phyloP scores from a whole-genome alignment of 1,140 invertebrate genomes.

The Drosophila aff. region DNA sequence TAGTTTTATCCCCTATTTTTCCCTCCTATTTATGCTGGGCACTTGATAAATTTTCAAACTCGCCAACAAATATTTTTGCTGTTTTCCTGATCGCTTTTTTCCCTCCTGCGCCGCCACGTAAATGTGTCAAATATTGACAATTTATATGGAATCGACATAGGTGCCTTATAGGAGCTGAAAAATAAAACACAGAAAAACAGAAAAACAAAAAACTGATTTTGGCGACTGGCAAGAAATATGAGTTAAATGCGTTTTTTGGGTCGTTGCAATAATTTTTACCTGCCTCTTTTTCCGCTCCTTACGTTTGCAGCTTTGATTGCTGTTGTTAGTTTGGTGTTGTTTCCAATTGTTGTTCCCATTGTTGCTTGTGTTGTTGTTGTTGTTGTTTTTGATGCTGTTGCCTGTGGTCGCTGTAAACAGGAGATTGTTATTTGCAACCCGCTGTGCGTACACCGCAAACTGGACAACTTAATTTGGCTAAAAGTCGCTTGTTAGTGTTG shows the following conservation, averaged over 20 bases:
- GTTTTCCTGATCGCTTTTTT: conserved; percentile 43
- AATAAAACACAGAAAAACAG: neutral
- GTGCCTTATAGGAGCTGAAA: conserved; percentile 43
- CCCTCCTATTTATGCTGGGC: conserved; percentile 19
- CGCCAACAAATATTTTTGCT: conserved; percentile 42
- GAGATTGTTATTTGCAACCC: conserved; percentile 82
- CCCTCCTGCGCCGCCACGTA: conserved; percentile 63
- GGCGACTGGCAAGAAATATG: conserved; percentile 76
- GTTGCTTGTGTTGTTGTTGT: conserved; percentile 25
- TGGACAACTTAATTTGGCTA: conserved; percentile 82
- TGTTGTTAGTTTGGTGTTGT: conserved; percentile 44
- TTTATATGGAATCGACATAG: conserved; percentile 78
- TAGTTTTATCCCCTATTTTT: neutral
- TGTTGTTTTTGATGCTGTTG: conserved; percentile 9
- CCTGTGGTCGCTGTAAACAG: conserved; percentile 75
- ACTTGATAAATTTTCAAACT: conserved; percentile 57
- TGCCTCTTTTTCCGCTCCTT: conserved; percentile 26
- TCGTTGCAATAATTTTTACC: conserved; percentile 65
- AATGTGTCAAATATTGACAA: conserved; percentile 82
- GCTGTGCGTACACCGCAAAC: conserved; percentile 82
- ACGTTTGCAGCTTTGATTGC: conserved; percentile 45
- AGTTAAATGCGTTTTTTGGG: conserved; percentile 79
- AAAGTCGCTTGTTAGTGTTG: conserved; percentile 80
- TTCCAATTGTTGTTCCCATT: conserved; percentile 34
- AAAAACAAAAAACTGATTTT: conserved; percentile 29